phyloP scores from a whole-genome alignment of 2,797 vertebrate genomes.

The Notolabrus celidotus region DNA sequence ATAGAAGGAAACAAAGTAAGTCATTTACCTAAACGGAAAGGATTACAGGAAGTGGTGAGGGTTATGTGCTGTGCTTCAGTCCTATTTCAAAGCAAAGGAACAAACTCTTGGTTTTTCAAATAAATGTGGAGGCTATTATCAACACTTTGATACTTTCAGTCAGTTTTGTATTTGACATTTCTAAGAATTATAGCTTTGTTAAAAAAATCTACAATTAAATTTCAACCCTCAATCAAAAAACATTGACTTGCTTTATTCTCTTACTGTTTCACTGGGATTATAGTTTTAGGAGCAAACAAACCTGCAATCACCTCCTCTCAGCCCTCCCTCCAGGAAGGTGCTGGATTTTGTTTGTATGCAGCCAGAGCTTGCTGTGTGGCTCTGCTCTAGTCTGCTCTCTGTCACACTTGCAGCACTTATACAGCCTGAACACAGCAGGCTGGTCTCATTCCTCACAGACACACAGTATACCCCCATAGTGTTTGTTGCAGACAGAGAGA shows the following conservation, averaged over 20 bases:
- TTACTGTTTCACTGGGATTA: neutral
- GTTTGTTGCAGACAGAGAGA: neutral
- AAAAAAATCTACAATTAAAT: neutral
- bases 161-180: no score
- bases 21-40: constrained; percentile 35
- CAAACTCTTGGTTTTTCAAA: neutral
- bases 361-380: neutral
- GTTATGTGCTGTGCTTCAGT: constrained; percentile 4
- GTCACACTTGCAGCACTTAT: neutral
- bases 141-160: no score
- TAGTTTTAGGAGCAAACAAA: neutral
- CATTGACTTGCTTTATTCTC: no score
- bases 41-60: constrained; percentile 23
- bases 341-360: neutral
- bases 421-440: neutral
- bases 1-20: constrained; percentile 20
- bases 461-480: neutral
- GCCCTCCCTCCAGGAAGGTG: neutral
- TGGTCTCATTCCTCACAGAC: neutral
- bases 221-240: no score
- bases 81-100: constrained; percentile 16
- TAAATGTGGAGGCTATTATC: no score
- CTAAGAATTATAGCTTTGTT: no score
- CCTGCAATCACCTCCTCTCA: neutral
- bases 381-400: neutral